Conservation (phyloP, 2,888 invertebrate species). For the Trachelus troglodyta region DNA sequence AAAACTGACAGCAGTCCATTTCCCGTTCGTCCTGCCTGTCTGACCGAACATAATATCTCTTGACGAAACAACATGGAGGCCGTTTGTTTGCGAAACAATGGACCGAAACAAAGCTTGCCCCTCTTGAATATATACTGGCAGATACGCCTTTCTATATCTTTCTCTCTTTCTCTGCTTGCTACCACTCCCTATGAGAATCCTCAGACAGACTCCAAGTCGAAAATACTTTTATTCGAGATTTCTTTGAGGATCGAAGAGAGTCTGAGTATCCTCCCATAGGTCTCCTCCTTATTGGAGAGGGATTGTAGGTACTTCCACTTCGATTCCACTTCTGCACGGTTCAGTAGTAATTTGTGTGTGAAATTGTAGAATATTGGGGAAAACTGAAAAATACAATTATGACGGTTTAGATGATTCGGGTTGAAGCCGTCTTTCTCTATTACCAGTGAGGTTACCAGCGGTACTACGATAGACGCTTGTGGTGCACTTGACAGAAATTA, state of each 20-base stretch:
- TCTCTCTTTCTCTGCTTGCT: conserved; percentile 21
- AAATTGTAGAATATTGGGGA: background rate
- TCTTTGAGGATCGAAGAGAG: conserved; percentile 5
- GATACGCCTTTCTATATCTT: conserved; percentile 1
- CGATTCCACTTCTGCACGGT: background rate
- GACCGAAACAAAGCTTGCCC: conserved; percentile 62
- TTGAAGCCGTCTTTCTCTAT: background rate
- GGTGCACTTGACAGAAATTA: conserved; percentile 51
- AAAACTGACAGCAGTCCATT: conserved; percentile 66
- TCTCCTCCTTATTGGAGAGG: background rate
- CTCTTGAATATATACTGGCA: conserved; percentile 32
- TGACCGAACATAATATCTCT: conserved; percentile 59
- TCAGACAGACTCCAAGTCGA: conserved; percentile 3
- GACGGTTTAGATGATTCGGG: background rate
- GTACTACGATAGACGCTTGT: background rate
- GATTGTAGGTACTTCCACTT: background rate
- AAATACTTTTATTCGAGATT: conserved; percentile 6
- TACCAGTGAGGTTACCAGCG: background rate
- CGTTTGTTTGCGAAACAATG: conserved; percentile 65
- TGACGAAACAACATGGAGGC: conserved; percentile 64
- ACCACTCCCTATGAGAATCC: conserved; percentile 4
- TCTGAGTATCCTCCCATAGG: background rate
- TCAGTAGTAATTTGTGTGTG: background rate
- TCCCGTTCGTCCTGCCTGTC: conserved; percentile 62
- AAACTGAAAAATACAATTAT: background rate